Percentiles rank a stretch among this genome's conserved stretches.
Evolutionary conservation across 2,113 vertebrate genomes (phyloP).

Genomic region (Xyrauchen texanus): DNA sequence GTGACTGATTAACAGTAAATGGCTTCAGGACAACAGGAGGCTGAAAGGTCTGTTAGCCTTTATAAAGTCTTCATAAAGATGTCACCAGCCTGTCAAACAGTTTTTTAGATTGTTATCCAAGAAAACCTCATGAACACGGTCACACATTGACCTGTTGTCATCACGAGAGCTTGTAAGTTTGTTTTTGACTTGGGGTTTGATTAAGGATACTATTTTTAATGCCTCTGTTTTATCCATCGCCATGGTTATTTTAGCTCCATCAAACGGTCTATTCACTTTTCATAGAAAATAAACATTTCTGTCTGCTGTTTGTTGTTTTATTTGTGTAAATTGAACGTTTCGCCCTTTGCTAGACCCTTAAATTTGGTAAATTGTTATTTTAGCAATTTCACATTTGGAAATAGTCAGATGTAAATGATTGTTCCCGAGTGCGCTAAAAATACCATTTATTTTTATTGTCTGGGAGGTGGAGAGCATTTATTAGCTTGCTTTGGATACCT

Average conservation of each 20-base stretch:
- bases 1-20: not conserved
- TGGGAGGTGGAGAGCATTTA: constrained; percentile 34
- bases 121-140: not conserved
- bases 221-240: not conserved
- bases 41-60: constrained; percentile 19
- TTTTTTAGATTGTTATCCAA: constrained; percentile 17
- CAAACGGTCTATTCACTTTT: not conserved
- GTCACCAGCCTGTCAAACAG: not conserved
- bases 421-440: constrained; percentile 66
- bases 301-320: not conserved
- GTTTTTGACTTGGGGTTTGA: not conserved
- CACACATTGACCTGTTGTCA: not conserved
- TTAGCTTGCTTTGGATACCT: constrained; percentile 47
- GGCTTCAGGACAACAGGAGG: not conserved
- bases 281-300: constrained; percentile 15
- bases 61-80: constrained; percentile 2
- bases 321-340: constrained; percentile 32
- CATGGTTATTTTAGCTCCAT: not conserved
- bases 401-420: constrained; percentile 59
- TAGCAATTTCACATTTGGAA: constrained; percentile 58
- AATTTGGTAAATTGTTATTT: constrained; percentile 17
- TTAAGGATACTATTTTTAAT: not conserved
- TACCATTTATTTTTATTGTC: constrained; percentile 49
- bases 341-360: constrained; percentile 7
- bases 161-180: not conserved